phyloP scores from a whole-genome alignment of 2,113 vertebrate species.

The Hydropotes inermis region DNA sequence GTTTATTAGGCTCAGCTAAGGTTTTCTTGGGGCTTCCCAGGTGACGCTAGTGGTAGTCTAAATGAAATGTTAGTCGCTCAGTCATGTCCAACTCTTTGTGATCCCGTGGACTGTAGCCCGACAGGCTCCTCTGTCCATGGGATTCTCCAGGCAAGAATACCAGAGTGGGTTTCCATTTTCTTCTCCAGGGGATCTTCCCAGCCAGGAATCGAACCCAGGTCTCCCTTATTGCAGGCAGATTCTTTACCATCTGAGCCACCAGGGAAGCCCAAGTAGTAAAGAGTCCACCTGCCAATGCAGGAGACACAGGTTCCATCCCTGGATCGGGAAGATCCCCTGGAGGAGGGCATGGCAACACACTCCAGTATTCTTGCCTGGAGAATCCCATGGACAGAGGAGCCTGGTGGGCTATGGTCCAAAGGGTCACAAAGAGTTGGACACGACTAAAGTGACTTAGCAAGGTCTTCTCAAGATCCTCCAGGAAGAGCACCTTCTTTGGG shows the following conservation, averaged over 20 bases:
- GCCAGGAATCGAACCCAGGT: not conserved
- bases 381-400: not conserved
- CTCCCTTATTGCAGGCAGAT: not conserved
- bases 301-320: not conserved
- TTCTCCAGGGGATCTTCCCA: not conserved
- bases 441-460: not conserved
- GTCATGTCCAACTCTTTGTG: not conserved
- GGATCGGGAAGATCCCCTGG: accelerated
- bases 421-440: not conserved
- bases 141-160: not conserved
- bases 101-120: not conserved
- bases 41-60: not conserved
- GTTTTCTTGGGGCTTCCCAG: not conserved
- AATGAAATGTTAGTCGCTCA: not conserved
- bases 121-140: not conserved
- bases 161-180: not conserved
- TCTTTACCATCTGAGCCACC: not conserved
- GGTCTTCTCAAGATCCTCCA: not conserved
- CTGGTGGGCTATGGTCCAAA: not conserved
- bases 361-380: not conserved
- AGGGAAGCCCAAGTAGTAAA: not conserved
- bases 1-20: not conserved
- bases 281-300: not conserved
- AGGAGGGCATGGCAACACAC: not conserved
- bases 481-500: not conserved